Evolutionary conservation across 2,888 invertebrate genomes (phyloP).

Genomic region (Eupithecia tripunctaria): DNA sequence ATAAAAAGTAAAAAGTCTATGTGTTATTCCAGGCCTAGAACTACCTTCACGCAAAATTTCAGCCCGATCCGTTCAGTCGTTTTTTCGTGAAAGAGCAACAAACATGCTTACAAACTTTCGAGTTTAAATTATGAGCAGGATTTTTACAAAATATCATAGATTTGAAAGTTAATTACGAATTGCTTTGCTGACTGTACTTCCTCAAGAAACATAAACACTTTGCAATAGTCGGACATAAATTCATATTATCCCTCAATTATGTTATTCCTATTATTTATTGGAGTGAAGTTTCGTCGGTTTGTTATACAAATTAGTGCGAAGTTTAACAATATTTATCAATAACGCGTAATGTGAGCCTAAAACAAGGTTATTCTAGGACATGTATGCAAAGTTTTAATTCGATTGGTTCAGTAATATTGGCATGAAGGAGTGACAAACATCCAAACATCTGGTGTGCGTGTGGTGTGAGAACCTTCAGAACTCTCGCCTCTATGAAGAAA

Average conservation of each 20-base stretch:
- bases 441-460: neutral
- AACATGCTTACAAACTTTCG: too few relatives aligned
- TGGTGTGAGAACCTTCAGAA: neutral
- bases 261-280: slow-evolving; percentile 5
- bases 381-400: neutral
- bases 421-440: neutral
- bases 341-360: neutral
- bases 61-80: too few relatives aligned
- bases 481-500: too few relatives aligned
- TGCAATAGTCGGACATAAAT: slow-evolving; percentile 1
- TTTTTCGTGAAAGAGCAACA: too few relatives aligned
- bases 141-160: too few relatives aligned
- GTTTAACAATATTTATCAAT: slow-evolving; percentile 3
- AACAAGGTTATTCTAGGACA: neutral
- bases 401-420: neutral
- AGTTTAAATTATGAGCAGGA: too few relatives aligned
- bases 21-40: too few relatives aligned
- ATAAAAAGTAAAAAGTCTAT: too few relatives aligned
- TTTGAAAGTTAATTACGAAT: neutral
- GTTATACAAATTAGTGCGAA: neutral
- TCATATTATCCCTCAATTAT: slow-evolving; percentile 5
- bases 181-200: neutral
- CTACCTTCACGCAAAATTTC: too few relatives aligned
- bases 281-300: slow-evolving; percentile 5
- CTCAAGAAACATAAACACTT: slow-evolving; percentile 13